Conservation (phyloP, 2,888 invertebrate genomes). For the Nasonovia ribisnigri region DNA sequence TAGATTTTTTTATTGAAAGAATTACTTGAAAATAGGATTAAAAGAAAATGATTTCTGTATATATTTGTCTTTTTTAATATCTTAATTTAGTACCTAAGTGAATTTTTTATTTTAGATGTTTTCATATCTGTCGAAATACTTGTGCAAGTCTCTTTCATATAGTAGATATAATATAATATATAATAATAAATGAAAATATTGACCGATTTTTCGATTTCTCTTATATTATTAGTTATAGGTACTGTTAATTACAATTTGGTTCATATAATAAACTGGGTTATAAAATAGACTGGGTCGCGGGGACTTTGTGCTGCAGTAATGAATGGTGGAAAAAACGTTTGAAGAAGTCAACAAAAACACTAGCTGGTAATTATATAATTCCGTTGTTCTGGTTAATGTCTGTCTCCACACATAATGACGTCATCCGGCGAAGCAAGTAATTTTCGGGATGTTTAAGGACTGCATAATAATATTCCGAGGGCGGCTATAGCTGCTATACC, state of each 20-base stretch:
- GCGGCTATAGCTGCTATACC: too few species aligned
- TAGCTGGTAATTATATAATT: not conserved
- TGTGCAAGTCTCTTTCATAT: too few species aligned
- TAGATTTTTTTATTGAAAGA: not conserved
- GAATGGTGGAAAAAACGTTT: not conserved
- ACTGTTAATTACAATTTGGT: too few species aligned
- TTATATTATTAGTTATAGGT: not conserved
- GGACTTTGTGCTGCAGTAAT: not conserved
- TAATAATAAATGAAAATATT: not conserved
- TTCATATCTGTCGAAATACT: too few species aligned
- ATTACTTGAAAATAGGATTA: too few species aligned
- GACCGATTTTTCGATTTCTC: not conserved
- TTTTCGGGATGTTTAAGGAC: slow-evolving; percentile 30
- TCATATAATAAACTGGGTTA: too few species aligned
- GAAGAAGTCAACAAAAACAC: not conserved
- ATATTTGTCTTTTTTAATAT: not conserved
- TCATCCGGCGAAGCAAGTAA: slow-evolving; percentile 26
- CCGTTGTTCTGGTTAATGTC: slow-evolving; percentile 21
- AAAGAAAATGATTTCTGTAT: not conserved
- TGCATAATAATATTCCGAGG: slow-evolving; percentile 37
- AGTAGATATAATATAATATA: not conserved
- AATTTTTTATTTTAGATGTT: not conserved
- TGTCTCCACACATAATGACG: slow-evolving; percentile 7
- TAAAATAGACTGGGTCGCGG: too few species aligned
- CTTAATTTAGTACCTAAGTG: not conserved